Percentiles rank a stretch among this genome's conserved stretches.
These are phyloP conservation scores for Watsonalla cultraria DNA, from an alignment of 2,888 invertebrate genomes.

Conservation along the genomic window DNA sequence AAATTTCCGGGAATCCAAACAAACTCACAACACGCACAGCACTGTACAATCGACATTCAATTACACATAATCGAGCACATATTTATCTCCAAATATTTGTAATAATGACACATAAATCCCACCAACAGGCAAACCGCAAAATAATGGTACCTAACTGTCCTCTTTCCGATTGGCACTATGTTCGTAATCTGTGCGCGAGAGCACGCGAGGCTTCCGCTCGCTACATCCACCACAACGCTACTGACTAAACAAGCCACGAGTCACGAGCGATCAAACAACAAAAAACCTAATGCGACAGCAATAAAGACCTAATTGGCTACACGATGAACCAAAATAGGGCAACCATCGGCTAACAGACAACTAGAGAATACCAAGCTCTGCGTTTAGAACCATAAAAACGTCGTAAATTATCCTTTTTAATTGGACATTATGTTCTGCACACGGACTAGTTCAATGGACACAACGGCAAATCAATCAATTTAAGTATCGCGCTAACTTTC, in stretches of 20 bases:
- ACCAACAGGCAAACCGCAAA: background rate
- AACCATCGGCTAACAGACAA: no score
- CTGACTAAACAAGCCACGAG: constrained; percentile 25
- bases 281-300: constrained; percentile 2
- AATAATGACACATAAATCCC: constrained; percentile 1
- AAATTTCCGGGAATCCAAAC: background rate
- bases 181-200: constrained; percentile 47
- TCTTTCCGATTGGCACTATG: constrained; percentile 22
- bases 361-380: background rate
- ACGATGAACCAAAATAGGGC: no score
- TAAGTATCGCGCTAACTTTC: no score
- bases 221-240: constrained; percentile 31
- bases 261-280: constrained; percentile 20
- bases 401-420: background rate
- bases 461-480: background rate
- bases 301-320: background rate
- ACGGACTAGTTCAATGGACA: background rate
- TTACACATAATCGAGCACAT: constrained; percentile 8
- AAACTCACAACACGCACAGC: constrained; percentile 14
- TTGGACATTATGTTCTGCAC: background rate
- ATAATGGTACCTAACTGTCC: constrained; percentile 6
- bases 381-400: no score
- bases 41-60: constrained; percentile 7
- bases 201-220: constrained; percentile 54
- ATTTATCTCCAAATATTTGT: background rate